Conservation (phyloP, 1,140 invertebrate genomes). For the Drosophila mayri region DNA sequence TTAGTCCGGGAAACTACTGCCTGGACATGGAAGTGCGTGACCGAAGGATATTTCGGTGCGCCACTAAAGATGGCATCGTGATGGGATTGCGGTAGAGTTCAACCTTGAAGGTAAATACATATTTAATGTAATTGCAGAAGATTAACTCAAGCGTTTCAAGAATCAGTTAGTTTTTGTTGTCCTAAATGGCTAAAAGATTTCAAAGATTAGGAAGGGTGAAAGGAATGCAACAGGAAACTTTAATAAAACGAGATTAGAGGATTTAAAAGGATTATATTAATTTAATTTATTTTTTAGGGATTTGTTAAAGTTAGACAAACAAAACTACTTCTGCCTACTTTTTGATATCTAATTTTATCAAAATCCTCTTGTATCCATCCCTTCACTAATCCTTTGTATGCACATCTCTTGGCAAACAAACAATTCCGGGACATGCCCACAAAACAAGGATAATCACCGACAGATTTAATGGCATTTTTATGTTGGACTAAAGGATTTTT, state of each 20-base stretch:
- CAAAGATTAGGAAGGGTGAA: background rate
- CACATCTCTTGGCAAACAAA: slow-evolving; percentile 19
- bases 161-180: background rate
- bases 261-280: background rate
- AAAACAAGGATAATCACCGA: slow-evolving; percentile 64
- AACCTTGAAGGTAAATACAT: slow-evolving; percentile 15
- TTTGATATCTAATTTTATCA: background rate
- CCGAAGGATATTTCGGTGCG: slow-evolving; percentile 46
- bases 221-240: background rate
- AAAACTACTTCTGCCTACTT: background rate
- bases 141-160: slow-evolving; percentile 8
- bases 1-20: slow-evolving; percentile 66
- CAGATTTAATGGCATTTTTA: slow-evolving; percentile 80
- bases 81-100: slow-evolving; percentile 8
- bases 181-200: background rate
- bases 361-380: background rate
- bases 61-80: slow-evolving; percentile 38
- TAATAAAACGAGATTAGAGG: too few relatives aligned
- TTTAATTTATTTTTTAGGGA: too few relatives aligned
- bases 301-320: too few relatives aligned
- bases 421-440: slow-evolving; percentile 23
- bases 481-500: slow-evolving; percentile 78
- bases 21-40: slow-evolving; percentile 36
- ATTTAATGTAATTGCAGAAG: slow-evolving; percentile 32
- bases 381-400: slow-evolving; percentile 8